A percentile compares a stretch with the other conserved stretches of the same genome.
Conservation (phyloP, 2,888 invertebrate species). For the Drosophila suboccidentalis region DNA sequence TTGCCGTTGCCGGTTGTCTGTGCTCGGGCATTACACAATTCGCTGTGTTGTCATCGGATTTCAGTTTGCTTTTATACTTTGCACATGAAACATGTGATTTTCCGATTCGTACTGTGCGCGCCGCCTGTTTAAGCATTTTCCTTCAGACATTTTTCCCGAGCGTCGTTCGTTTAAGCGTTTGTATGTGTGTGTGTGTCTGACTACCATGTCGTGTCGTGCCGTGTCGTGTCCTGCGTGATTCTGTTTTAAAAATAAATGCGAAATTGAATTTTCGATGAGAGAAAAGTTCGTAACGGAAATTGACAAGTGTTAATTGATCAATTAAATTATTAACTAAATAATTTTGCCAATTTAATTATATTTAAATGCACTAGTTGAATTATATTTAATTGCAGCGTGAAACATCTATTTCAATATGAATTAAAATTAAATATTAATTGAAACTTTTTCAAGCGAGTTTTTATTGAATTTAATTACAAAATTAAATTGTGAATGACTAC, state of each 20-base stretch:
- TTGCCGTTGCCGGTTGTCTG: not conserved
- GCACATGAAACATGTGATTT: constrained; percentile 82
- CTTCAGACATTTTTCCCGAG: constrained; percentile 50
- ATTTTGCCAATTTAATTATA: constrained; percentile 21
- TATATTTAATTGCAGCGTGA: constrained; percentile 8
- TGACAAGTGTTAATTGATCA: constrained; percentile 49
- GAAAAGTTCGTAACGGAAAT: constrained; percentile 56
- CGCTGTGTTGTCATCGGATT: constrained; percentile 18
- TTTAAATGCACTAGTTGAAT: constrained; percentile 21
- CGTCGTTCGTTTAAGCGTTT: constrained; percentile 34
- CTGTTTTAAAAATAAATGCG: constrained; percentile 29
- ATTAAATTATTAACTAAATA: constrained; percentile 33
- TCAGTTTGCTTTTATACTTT: constrained; percentile 84
- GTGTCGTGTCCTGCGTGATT: constrained; percentile 34
- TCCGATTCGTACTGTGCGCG: constrained; percentile 53
- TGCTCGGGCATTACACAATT: constrained; percentile 28
- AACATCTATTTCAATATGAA: not conserved
- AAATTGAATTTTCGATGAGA: constrained; percentile 24
- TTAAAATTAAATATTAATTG: constrained; percentile 5
- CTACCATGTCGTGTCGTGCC: constrained; percentile 22
- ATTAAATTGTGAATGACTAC: not conserved
- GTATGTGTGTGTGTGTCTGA: constrained; percentile 17
- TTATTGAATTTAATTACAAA: not conserved
- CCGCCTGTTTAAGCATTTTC: constrained; percentile 61
- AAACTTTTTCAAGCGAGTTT: not conserved